Conservation (phyloP, 1,140 invertebrate species). For the Drosophila kohkoa region DNA sequence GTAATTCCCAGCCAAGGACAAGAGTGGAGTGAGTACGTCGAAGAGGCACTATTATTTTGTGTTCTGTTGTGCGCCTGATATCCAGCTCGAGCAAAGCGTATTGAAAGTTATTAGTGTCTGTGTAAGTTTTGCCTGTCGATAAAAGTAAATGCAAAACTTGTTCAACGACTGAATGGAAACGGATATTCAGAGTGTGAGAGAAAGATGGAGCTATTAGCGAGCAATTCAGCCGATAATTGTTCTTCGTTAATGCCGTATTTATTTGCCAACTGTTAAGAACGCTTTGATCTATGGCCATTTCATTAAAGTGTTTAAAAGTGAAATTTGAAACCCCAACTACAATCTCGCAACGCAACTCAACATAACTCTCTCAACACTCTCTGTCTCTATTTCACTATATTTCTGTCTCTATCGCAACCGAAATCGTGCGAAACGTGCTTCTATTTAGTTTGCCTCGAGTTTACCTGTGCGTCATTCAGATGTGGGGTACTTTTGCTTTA, state of each 20-base stretch:
- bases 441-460: conserved; percentile 41
- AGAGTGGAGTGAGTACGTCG: not conserved
- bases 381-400: not conserved
- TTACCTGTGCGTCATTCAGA: conserved; percentile 18
- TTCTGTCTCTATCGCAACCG: conserved; percentile 21
- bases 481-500: not conserved
- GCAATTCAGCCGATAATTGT: conserved; percentile 42
- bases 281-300: conserved; percentile 66
- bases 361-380: not conserved
- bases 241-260: conserved; percentile 27
- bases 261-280: conserved; percentile 24
- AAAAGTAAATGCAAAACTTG: conserved; percentile 70
- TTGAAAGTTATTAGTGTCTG: conserved; percentile 68
- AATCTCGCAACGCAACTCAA: conserved; percentile 15
- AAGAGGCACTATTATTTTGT: conserved; percentile 10
- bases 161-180: conserved; percentile 32
- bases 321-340: conserved; percentile 33
- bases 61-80: conserved; percentile 64
- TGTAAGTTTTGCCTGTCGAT: conserved; percentile 58
- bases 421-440: conserved; percentile 67
- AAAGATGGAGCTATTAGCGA: conserved; percentile 14
- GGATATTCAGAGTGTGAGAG: not conserved
- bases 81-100: conserved; percentile 42
- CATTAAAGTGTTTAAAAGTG: conserved; percentile 68
- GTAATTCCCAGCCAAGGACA: conserved; percentile 1